Conservation (phyloP, 2,797 vertebrate species). For the Novumbra hubbsi region DNA sequence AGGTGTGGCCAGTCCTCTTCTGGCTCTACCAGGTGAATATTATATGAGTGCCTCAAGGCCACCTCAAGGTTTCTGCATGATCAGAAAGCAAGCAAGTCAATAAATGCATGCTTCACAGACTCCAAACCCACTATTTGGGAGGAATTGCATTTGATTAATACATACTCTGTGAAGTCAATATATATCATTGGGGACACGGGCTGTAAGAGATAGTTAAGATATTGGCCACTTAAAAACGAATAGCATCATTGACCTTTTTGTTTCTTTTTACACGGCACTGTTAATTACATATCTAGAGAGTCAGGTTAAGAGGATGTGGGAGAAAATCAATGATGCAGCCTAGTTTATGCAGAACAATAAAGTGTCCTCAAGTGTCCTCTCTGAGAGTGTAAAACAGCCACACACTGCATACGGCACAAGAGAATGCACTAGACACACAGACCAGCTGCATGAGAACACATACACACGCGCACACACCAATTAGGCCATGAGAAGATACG, state of each 20-base stretch:
- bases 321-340: neutral
- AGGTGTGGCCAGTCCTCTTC: no score
- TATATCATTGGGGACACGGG: neutral
- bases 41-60: neutral
- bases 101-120: neutral
- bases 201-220: neutral
- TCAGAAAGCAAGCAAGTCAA: no score
- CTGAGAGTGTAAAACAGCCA: no score
- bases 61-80: neutral
- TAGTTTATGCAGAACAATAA: neutral
- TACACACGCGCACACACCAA: conserved; percentile 6
- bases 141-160: neutral
- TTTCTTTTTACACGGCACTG: neutral
- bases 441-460: neutral
- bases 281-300: neutral
- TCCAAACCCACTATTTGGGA: neutral
- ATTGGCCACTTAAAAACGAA: neutral
- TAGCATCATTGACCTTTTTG: neutral
- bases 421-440: neutral
- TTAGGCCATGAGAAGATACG: neutral
- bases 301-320: neutral
- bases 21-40: no score
- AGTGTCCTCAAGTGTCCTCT: neutral
- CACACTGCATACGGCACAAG: neutral
- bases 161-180: neutral